Percentiles rank a stretch among this genome's conserved stretches.
These are phyloP conservation scores for Corbicula japonica DNA, from an alignment of 2,888 invertebrate species.

Conservation along the genomic window DNA sequence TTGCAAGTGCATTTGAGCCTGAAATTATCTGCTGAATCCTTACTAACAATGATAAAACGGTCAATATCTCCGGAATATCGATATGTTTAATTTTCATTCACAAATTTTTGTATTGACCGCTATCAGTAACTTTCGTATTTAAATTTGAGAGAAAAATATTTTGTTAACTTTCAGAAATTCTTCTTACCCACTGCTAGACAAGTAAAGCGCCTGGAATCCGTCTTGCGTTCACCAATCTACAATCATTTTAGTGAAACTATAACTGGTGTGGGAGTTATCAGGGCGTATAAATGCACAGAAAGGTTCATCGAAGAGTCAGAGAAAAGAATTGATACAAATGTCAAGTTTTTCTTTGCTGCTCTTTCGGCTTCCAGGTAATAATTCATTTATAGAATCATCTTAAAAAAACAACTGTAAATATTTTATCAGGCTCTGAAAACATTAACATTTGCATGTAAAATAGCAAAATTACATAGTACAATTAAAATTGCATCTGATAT, in stretches of 20 bases:
- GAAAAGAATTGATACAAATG: slow-evolving; percentile 86
- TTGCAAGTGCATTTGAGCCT: background rate
- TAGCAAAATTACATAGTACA: too few relatives aligned
- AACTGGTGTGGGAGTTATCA: slow-evolving; percentile 87
- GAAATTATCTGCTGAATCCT: background rate
- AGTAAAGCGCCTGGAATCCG: slow-evolving; percentile 85
- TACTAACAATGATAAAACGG: too few relatives aligned
- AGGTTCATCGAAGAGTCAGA: slow-evolving; percentile 80
- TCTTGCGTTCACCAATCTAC: slow-evolving; percentile 85
- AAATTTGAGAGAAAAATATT: background rate
- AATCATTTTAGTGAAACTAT: slow-evolving; percentile 85
- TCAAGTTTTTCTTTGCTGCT: slow-evolving; percentile 89
- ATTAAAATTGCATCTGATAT: too few relatives aligned
- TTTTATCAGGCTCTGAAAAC: too few relatives aligned
- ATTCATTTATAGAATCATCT: too few relatives aligned
- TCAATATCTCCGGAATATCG: too few relatives aligned
- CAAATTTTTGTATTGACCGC: background rate
- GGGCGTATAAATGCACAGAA: slow-evolving; percentile 80
- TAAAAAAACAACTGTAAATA: too few relatives aligned
- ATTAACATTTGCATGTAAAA: too few relatives aligned
- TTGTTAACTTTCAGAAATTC: slow-evolving; percentile 78
- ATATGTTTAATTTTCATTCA: background rate
- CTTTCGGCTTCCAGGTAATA: slow-evolving; percentile 61
- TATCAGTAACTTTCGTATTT: background rate
- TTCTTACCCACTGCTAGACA: slow-evolving; percentile 87